A percentile compares a stretch with the other conserved stretches of the same genome.
phyloP scores from a whole-genome alignment of 2,113 vertebrate genomes.

The Alces alces region DNA sequence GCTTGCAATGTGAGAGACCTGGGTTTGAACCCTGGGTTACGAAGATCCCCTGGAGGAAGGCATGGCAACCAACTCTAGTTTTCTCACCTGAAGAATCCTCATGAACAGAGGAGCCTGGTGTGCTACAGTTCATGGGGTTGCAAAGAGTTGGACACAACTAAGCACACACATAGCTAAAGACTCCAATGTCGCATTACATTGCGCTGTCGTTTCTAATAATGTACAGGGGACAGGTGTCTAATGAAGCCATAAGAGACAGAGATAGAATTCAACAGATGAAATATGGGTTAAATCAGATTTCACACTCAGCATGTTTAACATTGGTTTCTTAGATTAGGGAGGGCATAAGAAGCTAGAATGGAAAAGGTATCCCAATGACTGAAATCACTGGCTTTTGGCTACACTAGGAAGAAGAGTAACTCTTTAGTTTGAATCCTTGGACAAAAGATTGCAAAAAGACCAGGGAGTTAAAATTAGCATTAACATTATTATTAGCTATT shows the following conservation, averaged over 20 bases:
- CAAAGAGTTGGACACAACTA: background rate
- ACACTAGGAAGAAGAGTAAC: background rate
- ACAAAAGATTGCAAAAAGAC: background rate
- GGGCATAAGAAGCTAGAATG: background rate
- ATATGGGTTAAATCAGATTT: background rate
- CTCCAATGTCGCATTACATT: background rate
- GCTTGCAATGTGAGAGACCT: background rate
- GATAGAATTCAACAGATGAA: conserved; percentile 27
- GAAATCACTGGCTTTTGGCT: background rate
- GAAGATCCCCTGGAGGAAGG: background rate
- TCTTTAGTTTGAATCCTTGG: background rate
- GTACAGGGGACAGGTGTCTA: conserved; percentile 17
- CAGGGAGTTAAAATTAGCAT: conserved; percentile 13
- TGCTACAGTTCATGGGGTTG: background rate
- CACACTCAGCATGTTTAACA: conserved; percentile 17
- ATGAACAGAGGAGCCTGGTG: background rate
- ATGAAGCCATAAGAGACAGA: background rate
- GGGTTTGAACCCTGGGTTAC: background rate
- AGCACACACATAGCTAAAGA: background rate
- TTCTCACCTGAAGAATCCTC: background rate
- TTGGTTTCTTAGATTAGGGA: background rate
- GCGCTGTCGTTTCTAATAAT: background rate
- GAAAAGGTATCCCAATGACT: background rate
- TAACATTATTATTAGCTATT: background rate
- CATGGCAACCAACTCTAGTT: background rate